Evolutionary conservation across 2,797 vertebrate genomes (phyloP).

Genomic region (Denticeps clupeoides): DNA sequence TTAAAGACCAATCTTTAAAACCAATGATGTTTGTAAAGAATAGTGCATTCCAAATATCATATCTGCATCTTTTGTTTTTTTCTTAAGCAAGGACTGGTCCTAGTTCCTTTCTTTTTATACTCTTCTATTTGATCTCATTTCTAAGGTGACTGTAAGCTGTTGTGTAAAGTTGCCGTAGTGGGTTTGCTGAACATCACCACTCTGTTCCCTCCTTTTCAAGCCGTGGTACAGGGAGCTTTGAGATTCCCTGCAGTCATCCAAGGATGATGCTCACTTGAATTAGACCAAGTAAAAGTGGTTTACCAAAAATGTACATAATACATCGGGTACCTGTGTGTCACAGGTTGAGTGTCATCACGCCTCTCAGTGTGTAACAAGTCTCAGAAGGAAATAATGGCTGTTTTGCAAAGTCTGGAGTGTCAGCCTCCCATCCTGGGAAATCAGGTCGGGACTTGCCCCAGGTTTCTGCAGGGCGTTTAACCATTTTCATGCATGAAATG

Average conservation of each 20-base stretch:
- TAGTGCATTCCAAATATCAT: conserved; percentile 78
- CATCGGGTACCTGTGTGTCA: conserved; percentile 63
- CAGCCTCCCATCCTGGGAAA: conserved; percentile 40
- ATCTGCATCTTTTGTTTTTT: conserved; percentile 57
- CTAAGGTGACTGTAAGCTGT: conserved; percentile 66
- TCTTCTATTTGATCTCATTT: conserved; percentile 54
- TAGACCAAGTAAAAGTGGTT: conserved; percentile 62
- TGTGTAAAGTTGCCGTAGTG: conserved; percentile 60
- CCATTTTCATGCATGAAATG: conserved; percentile 45
- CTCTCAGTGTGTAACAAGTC: conserved; percentile 56
- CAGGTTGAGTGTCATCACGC: conserved; percentile 56
- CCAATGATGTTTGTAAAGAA: conserved; percentile 78
- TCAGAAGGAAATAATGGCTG: conserved; percentile 58
- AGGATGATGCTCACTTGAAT: conserved; percentile 59
- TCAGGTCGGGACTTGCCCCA: conserved; percentile 46
- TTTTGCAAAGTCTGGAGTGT: conserved; percentile 43
- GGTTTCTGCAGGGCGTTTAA: conserved; percentile 52
- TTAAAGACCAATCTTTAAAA: conserved; percentile 75
- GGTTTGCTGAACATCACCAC: conserved; percentile 53
- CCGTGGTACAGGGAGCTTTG: conserved; percentile 52
- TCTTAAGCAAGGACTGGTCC: conserved; percentile 69
- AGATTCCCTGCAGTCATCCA: conserved; percentile 52
- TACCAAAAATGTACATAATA: conserved; percentile 73
- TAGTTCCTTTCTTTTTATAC: conserved; percentile 49
- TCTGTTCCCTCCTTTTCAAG: conserved; percentile 45